Conservation (phyloP, 2,888 invertebrate genomes). For the Hedya salicella region DNA sequence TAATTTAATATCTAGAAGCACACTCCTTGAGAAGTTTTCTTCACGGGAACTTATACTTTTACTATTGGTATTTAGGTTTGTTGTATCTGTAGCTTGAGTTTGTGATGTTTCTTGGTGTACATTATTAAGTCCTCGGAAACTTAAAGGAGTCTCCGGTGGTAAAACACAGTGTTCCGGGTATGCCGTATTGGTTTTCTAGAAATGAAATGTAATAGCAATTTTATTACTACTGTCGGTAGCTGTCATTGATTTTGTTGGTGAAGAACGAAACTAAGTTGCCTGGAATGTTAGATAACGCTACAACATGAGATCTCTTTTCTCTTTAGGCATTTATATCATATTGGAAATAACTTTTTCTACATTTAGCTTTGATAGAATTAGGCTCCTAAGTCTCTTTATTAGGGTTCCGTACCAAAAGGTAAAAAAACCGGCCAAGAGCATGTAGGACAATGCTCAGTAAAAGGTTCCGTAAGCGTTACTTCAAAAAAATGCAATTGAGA, state of each 20-base stretch:
- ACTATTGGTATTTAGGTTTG: not conserved
- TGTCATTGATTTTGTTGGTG: not conserved
- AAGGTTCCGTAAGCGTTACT: too few species aligned
- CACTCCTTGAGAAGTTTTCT: conserved; percentile 14
- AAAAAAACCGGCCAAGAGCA: too few species aligned
- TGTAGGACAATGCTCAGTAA: too few species aligned
- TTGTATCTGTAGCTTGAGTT: conserved; percentile 1
- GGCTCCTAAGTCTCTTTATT: too few species aligned
- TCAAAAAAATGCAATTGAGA: too few species aligned
- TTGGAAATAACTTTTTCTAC: too few species aligned
- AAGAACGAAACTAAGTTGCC: too few species aligned
- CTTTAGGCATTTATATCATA: too few species aligned
- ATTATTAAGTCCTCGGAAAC: conserved; percentile 38
- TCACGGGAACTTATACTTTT: conserved; percentile 21
- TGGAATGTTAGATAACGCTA: too few species aligned
- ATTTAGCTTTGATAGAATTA: too few species aligned
- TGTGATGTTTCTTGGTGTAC: conserved; percentile 28
- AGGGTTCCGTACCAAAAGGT: too few species aligned
- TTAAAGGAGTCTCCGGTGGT: conserved; percentile 37
- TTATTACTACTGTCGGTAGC: conserved; percentile 16
- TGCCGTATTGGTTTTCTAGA: conserved; percentile 19
- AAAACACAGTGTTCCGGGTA: conserved; percentile 27
- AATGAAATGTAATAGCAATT: conserved; percentile 29
- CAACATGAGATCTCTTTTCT: too few species aligned
- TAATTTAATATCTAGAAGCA: conserved; percentile 17